Base-by-base conservation (phyloP, 92 coral and sea anemone species). In the Galaxea fascicularis region DNA sequence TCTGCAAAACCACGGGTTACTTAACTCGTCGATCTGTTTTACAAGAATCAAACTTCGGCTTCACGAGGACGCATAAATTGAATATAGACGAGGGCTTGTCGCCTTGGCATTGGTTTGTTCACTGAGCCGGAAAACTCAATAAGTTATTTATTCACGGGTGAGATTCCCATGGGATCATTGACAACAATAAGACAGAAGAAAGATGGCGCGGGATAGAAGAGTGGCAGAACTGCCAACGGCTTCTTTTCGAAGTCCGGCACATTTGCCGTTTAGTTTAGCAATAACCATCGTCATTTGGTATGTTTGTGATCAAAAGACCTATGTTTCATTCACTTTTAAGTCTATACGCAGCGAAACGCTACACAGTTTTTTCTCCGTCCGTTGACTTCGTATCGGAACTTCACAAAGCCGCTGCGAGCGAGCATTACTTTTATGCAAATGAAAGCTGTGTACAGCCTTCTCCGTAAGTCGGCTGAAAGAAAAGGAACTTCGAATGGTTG, bases 151-250 rank as follows among this genome's bases (percentile, higher is more conserved):
- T 65, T 79, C 78, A 71, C 57, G 20, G 47, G 45, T 10, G 77
- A 17, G 78, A 82, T 71, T 82, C 86, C 78, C 86, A 70, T 39
- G 86, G 86, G 86, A 82, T 70, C 53, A 70, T 79, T 79, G 51
- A 28, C 74, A 65, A 65, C 25, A n/a, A 49, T 45, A 14, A 41
- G 52, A 70, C 29, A 1, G 31, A 69, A 57, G 78, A 82, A 82
- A 70, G 31, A 82, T 69, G 78, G 86, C 86, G 86, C n/a, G 86
- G 27, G 51, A 22, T 53, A 31, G 27, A 57, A 30, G 54, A 16
- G 77, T 67, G 16, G 62, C 64, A 74, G 4, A 20, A 17, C 26
- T n/a, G 24, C 51, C 73, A 22, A 63, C 17, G 25, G 22, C 30
- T 68, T 80, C 45, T 10, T 22, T 53, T 80, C 56, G 70, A 56